phyloP scores from a whole-genome alignment of 2,888 invertebrate species.

The Dromius quadrimaculatus region DNA sequence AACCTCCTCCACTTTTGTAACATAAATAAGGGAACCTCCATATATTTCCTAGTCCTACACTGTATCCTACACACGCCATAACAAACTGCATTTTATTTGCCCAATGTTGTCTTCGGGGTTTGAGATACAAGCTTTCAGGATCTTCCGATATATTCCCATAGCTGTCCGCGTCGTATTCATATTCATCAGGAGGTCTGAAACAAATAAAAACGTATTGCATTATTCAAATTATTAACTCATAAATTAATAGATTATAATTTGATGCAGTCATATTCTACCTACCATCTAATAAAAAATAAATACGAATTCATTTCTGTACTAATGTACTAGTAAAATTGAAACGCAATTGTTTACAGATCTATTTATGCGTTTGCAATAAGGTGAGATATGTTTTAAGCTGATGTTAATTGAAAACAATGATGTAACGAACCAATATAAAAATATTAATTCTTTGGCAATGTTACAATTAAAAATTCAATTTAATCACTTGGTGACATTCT shows the following conservation, averaged over 20 bases:
- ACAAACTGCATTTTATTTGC: constrained; percentile 91
- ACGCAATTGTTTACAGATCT: not conserved
- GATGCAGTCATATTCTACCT: not conserved
- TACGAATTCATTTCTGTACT: no score
- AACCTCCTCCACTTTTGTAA: constrained; percentile 91
- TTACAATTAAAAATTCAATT: constrained; percentile 12
- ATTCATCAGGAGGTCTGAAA: constrained; percentile 80
- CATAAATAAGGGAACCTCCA: constrained; percentile 95
- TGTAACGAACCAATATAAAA: no score
- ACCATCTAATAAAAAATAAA: constrained; percentile 3
- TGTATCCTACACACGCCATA: constrained; percentile 89
- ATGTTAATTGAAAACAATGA: no score
- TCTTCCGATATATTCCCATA: constrained; percentile 80
- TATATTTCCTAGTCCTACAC: constrained; percentile 89
- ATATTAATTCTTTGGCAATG: no score
- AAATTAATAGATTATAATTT: no score
- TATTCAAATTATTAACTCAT: not conserved
- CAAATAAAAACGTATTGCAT: no score
- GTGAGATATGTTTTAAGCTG: constrained; percentile 11
- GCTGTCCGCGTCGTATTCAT: constrained; percentile 81
- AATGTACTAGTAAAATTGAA: no score
- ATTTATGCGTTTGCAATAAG: not conserved
- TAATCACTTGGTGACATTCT: not conserved
- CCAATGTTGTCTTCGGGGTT: constrained; percentile 87
- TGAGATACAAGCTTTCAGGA: constrained; percentile 76